Conservation (phyloP, 2,113 vertebrate genomes). For the Tor tambroides region DNA sequence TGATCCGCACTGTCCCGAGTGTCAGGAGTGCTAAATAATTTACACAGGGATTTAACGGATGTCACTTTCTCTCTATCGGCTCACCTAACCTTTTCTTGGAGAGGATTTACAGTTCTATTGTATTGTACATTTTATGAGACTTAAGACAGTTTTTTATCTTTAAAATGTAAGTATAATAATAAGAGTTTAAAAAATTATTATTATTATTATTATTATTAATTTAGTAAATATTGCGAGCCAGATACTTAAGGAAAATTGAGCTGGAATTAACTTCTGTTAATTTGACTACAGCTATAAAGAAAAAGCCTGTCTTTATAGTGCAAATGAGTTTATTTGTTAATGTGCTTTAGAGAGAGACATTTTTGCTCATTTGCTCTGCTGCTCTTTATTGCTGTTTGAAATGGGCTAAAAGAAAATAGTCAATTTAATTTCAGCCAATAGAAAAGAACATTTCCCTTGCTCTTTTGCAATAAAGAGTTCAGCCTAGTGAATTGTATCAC, state of each 20-base stretch:
- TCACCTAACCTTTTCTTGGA: not conserved
- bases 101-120: not conserved
- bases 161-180: too few relatives aligned
- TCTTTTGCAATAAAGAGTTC: not conserved
- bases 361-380: not conserved
- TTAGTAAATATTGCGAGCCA: not conserved
- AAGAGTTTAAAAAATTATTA: too few relatives aligned
- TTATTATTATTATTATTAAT: not conserved
- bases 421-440: not conserved
- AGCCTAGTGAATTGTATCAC: not conserved
- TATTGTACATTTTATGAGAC: not conserved
- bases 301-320: not conserved
- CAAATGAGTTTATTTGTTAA: not conserved
- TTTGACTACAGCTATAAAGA: not conserved
- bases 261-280: not conserved
- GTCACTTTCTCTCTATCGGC: conserved; percentile 19
- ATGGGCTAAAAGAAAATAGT: not conserved
- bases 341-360: not conserved
- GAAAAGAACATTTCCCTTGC: not conserved
- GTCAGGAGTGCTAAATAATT: conserved; percentile 62
- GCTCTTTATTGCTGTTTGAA: not conserved
- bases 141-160: not conserved
- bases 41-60: conserved; percentile 42
- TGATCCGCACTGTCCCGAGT: conserved; percentile 56
- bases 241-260: not conserved